These are phyloP conservation scores for Panzeria rudis DNA, from an alignment of 2,888 invertebrate genomes.

Conservation along the genomic window DNA sequence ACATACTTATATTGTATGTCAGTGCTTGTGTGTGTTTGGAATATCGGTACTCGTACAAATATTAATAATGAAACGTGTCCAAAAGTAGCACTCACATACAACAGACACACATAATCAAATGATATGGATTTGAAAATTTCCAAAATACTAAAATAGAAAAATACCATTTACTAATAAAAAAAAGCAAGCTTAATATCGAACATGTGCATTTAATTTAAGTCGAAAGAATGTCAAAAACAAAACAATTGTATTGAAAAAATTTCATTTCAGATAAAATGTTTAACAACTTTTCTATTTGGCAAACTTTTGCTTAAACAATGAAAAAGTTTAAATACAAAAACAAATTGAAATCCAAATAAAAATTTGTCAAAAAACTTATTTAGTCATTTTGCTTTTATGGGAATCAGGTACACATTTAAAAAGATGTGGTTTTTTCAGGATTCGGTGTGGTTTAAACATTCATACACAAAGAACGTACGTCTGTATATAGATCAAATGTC, in stretches of 20 bases:
- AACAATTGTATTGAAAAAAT: slow-evolving; percentile 26
- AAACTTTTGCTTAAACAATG: slow-evolving; percentile 37
- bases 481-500: not conserved
- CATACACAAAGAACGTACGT: not conserved
- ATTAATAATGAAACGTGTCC: slow-evolving; percentile 45
- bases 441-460: not conserved
- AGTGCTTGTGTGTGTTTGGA: not conserved
- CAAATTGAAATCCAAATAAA: slow-evolving; percentile 26
- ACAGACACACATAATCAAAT: slow-evolving; percentile 30
- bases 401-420: slow-evolving; percentile 15
- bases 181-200: slow-evolving; percentile 47
- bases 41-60: slow-evolving; percentile 1
- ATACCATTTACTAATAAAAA: not conserved
- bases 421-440: slow-evolving; percentile 6
- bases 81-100: slow-evolving; percentile 2
- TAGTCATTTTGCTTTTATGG: slow-evolving; percentile 44
- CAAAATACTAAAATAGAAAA: slow-evolving; percentile 36
- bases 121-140: slow-evolving; percentile 57
- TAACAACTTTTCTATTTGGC: not conserved
- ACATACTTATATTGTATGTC: not conserved
- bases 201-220: slow-evolving; percentile 57
- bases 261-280: slow-evolving; percentile 50
- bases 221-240: slow-evolving; percentile 34
- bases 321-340: slow-evolving; percentile 28
- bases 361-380: slow-evolving; percentile 44